These are phyloP conservation scores for Allenopithecus nigroviridis DNA, from an alignment of 2,797 vertebrate genomes.

Conservation along the genomic window DNA sequence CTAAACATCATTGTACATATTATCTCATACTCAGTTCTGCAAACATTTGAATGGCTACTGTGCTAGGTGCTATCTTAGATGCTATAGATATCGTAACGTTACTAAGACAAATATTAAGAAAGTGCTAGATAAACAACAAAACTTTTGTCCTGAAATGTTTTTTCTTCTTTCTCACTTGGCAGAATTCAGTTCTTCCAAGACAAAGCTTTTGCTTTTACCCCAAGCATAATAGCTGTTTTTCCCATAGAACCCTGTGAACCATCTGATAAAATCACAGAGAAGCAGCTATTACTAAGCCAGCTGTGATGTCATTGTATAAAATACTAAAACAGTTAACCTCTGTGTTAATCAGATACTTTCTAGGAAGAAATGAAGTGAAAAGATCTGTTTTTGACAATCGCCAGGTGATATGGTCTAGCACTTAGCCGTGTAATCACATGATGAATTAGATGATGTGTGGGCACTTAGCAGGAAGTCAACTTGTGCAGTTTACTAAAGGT, in stretches of 20 bases:
- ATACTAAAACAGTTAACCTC: background rate
- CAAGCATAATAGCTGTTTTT: background rate
- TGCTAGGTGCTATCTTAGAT: background rate
- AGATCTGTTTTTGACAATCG: background rate
- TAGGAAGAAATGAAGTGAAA: background rate
- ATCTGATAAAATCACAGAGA: background rate
- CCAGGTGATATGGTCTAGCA: background rate
- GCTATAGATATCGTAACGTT: background rate
- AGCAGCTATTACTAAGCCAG: background rate
- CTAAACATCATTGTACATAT: background rate
- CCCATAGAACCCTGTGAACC: background rate
- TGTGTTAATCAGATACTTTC: background rate
- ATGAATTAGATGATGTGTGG: background rate
- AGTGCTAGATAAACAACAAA: background rate
- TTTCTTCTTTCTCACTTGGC: background rate
- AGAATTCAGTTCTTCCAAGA: background rate
- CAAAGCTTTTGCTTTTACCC: background rate
- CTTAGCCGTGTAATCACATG: background rate
- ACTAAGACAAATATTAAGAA: background rate
- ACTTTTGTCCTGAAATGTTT: background rate
- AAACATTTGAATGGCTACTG: background rate
- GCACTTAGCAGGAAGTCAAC: background rate
- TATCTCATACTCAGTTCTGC: background rate
- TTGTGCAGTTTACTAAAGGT: background rate
- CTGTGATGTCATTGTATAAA: background rate